Evolutionary conservation across 2,888 invertebrate genomes (phyloP).

Genomic region (Machimus atricapillus): DNA sequence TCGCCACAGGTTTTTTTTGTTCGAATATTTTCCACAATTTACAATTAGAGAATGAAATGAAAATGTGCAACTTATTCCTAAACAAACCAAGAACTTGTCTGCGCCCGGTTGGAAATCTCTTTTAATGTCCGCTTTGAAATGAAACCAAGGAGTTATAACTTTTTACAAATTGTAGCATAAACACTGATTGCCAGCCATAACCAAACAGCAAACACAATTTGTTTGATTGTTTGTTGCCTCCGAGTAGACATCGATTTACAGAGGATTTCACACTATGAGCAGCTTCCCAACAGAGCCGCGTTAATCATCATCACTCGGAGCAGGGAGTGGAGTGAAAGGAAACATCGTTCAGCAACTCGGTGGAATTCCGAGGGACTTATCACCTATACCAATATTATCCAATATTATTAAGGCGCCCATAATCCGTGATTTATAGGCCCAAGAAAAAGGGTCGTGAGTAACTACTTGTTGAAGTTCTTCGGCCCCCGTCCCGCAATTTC

Average conservation of each 20-base stretch:
- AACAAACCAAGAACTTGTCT: not conserved
- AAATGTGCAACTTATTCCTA: not conserved
- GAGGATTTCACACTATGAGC: slow-evolving; percentile 11
- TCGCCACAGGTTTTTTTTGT: too few relatives aligned
- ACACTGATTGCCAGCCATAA: slow-evolving; percentile 15
- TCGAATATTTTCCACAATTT: too few relatives aligned
- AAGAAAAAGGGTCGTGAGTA: slow-evolving; percentile 38
- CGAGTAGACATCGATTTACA: not conserved
- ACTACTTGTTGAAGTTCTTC: slow-evolving; percentile 42
- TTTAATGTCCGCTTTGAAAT: not conserved
- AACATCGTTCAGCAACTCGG: slow-evolving; percentile 25
- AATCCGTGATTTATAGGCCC: slow-evolving; percentile 31
- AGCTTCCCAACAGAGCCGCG: slow-evolving; percentile 1
- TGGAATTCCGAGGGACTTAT: slow-evolving; percentile 26
- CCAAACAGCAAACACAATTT: slow-evolving; percentile 17
- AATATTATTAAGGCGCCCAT: slow-evolving; percentile 33
- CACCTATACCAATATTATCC: slow-evolving; percentile 23
- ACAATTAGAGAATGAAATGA: too few relatives aligned
- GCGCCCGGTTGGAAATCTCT: not conserved
- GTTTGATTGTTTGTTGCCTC: not conserved
- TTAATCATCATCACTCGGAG: slow-evolving; percentile 26
- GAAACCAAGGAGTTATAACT: not conserved
- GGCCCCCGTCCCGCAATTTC: slow-evolving; percentile 43
- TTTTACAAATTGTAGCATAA: not conserved
- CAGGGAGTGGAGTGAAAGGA: slow-evolving; percentile 38